Conservation (phyloP, 2,113 vertebrate genomes). For the Lepus timidus region DNA sequence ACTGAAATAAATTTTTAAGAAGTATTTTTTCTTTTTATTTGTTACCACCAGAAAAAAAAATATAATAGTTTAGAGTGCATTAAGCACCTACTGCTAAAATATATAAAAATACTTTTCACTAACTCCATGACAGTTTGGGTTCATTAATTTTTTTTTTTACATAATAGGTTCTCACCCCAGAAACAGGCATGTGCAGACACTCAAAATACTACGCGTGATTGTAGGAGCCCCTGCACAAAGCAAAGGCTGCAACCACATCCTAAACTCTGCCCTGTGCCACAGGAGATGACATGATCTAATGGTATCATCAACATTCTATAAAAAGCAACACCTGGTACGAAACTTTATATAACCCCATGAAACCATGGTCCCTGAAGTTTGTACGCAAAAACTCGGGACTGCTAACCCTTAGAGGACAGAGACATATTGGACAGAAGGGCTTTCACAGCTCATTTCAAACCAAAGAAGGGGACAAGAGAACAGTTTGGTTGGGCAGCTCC, state of each 20-base stretch:
- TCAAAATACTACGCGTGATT: background rate
- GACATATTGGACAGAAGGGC: background rate
- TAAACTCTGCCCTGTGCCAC: background rate
- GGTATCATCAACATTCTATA: background rate
- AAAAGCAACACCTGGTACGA: background rate
- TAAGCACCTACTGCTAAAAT: background rate
- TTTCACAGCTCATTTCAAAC: background rate
- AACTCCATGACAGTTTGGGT: background rate
- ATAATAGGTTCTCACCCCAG: background rate
- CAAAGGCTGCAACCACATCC: background rate
- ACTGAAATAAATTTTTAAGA: background rate
- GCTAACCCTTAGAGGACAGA: background rate
- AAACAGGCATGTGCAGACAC: background rate
- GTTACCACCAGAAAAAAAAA: conserved; percentile 13
- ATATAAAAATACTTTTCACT: background rate
- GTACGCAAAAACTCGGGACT: background rate
- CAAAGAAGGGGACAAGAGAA: background rate
- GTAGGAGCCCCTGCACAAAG: background rate
- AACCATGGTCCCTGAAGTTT: background rate
- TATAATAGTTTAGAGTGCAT: background rate
- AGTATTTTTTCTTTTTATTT: background rate
- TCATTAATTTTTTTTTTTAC: background rate
- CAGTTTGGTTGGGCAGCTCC: background rate
- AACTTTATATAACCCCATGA: background rate
- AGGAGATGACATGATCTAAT: background rate